Evolutionary conservation across 2,113 vertebrate species (phyloP), one percentile per base, ranked within the genome.

Genomic region (Eupsittula cactorum): DNA sequence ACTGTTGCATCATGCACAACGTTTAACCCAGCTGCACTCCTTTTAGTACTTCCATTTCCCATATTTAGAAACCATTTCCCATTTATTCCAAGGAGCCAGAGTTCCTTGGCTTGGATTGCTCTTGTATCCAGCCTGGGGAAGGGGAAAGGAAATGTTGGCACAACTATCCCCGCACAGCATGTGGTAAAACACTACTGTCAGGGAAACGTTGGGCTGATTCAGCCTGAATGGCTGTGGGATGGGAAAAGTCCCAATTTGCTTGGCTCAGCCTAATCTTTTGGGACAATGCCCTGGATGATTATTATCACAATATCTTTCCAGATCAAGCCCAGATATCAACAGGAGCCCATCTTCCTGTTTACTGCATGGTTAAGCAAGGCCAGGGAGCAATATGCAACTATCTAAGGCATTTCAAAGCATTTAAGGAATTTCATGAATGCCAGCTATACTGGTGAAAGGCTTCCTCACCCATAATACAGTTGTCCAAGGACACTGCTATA

Each of bases 321-420:
- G 68, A 95, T 92, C 82, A 90, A 96, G 55, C 5, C 52, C 53
- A 67, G 60, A 69, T 86, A 79, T 31, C 44, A 60, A 62, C 11
- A 87, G 81, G 23, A 90, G 5, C 50, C 49, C n/a, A 31, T 68
- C 60, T 93, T 95, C 76, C 93, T 92, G 69, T 96, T 92, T 88
- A 78, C 39, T 1, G 0, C 13, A 46, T 13, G 11, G 55, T 52
- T 90, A 55, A 93, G 77, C 46, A 78, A 81, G 50, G 35, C n/a
- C 14, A 39, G 16, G 17, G 64, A 92, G 21, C 12, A 74, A 52
- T n/a, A 47, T n/a, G 24, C 2, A 83, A 68, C 10, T 44, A 55
- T 70, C 73, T 63, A 86, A 74, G 55, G 42, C 33, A 71, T 96
- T 81, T 82, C 27, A 60, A 83, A 95, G 7, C 35, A 47, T 71